Conservation (phyloP, 2,113 vertebrate species). For the Tringa solitaria region DNA sequence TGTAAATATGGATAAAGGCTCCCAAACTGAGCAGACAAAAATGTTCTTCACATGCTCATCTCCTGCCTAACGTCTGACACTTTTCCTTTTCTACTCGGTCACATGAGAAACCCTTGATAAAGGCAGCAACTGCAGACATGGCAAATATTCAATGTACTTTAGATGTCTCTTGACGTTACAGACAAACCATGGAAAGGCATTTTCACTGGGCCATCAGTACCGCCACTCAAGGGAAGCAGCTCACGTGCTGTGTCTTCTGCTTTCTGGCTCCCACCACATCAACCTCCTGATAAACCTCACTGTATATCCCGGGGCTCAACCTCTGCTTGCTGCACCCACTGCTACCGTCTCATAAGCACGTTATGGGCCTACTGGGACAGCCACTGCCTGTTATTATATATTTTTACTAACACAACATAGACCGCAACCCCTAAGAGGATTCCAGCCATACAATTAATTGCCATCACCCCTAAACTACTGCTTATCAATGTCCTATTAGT, state of each 20-base stretch:
- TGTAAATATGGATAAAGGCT: background rate
- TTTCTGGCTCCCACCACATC: background rate
- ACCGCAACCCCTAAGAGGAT: background rate
- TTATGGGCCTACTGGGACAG: background rate
- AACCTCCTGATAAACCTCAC: background rate
- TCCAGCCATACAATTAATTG: constrained; percentile 1
- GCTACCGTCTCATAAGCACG: background rate
- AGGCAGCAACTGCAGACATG: background rate
- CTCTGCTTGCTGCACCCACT: background rate
- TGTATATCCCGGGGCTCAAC: background rate
- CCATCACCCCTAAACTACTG: background rate
- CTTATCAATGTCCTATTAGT: background rate
- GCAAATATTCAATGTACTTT: background rate
- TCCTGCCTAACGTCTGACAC: background rate
- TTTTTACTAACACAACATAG: background rate
- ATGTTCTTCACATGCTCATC: background rate
- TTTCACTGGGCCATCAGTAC: background rate
- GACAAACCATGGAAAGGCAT: background rate
- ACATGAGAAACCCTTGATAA: background rate
- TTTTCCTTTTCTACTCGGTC: background rate
- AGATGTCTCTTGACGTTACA: background rate
- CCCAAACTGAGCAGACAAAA: background rate
- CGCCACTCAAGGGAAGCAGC: background rate
- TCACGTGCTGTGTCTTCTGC: background rate
- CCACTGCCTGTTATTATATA: background rate